These are phyloP conservation scores for Thomomys bottae DNA, from an alignment of 2,113 vertebrate species.

Conservation along the genomic window DNA sequence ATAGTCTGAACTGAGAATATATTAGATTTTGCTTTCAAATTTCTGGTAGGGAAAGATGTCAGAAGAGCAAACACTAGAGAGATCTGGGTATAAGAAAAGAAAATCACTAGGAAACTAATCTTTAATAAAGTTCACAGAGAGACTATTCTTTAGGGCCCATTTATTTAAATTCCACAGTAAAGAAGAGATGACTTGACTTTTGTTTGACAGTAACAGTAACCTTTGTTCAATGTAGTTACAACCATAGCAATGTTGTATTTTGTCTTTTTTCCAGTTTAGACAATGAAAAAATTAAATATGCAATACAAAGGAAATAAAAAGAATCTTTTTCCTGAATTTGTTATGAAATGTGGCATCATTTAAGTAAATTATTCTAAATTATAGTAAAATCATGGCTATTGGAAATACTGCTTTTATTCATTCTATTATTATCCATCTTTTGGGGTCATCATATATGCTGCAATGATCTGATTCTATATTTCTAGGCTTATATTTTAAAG, in stretches of 20 bases:
- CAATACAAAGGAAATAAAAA: constrained; percentile 24
- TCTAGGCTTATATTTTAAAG: background rate
- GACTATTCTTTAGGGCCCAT: constrained; percentile 54
- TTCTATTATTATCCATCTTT: background rate
- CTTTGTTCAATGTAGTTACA: constrained; percentile 41
- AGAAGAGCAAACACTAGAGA: constrained; percentile 63
- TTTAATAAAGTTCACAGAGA: constrained; percentile 71
- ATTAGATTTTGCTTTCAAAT: constrained; percentile 66
- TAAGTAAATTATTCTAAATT: background rate
- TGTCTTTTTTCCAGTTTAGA: constrained; percentile 22
- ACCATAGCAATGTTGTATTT: background rate
- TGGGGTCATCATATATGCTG: background rate
- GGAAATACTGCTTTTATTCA: background rate
- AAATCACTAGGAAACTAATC: constrained; percentile 50
- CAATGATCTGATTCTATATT: background rate
- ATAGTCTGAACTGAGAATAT: constrained; percentile 61
- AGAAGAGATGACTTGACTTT: constrained; percentile 53
- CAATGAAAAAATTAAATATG: constrained; percentile 51
- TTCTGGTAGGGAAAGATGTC: constrained; percentile 50
- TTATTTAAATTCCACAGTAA: constrained; percentile 69
- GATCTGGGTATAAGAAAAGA: constrained; percentile 61
- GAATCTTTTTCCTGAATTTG: background rate
- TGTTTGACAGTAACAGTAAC: constrained; percentile 51
- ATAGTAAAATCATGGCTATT: background rate
- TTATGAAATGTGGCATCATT: background rate